Evolutionary conservation across 2,113 vertebrate genomes (phyloP), one percentile per base, ranked within the genome.

Genomic region (Psammodynastes pulverulentus): DNA sequence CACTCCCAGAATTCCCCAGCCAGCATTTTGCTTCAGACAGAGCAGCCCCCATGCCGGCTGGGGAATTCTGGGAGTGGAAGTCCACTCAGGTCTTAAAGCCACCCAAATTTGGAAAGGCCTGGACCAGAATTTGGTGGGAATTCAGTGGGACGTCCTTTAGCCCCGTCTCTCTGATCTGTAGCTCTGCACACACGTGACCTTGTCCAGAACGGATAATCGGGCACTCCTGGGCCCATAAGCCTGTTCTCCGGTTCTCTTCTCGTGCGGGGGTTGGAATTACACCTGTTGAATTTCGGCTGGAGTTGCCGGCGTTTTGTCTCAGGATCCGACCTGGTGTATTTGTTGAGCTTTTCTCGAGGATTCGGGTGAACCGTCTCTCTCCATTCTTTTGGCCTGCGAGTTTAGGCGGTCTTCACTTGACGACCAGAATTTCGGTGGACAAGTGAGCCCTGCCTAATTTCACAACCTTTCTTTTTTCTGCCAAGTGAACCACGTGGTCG

Each of bases 241-340:
- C 79, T 13, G 79, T 34, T 62, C 79, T 43, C 86, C n/a, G 17
- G 26, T 26, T 89, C 89, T 53, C 72, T 58, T 86, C 0, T 86
- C 0, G 12, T 62, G 0, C 15, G 43, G 29, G 93, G 94, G 94
- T 91, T 95, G 94, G 87, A 92, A 95, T 96, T 95, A 94, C 95
- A 92, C 94, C 3, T 52, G 89, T 46, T 91, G 94, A 93, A 93
- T 95, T 96, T 97, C 95, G 92, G 93, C 94, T 86, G 1, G 34
- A 39, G 15, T 72, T 93, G 95, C 13, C 67, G 94, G 7, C 62
- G 45, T 90, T 94, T 52, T 95, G 91, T 95, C n/a, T 86, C 84
- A 0, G 8, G 45, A 0, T 84, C 26, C 0, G 1, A 29, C 21
- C 21, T 24, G 15, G 19, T 39, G 19, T 39, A 3, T 39, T 19